Percentiles rank a stretch among this genome's conserved stretches.
Evolutionary conservation across 2,888 invertebrate species (phyloP).

Genomic region (Marronus borbonicus): DNA sequence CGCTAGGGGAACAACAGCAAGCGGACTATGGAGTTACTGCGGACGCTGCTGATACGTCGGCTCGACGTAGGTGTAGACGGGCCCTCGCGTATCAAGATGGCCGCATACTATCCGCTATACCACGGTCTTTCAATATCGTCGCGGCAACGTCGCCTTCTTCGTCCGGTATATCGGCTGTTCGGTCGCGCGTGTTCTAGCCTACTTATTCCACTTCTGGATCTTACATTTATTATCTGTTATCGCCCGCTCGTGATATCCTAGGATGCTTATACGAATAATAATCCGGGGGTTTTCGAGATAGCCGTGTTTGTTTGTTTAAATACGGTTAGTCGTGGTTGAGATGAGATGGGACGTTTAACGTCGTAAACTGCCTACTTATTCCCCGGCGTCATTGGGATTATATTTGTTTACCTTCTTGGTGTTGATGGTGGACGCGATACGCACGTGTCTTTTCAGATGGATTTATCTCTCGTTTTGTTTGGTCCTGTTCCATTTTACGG

Average conservation of each 20-base stretch:
- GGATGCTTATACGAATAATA: constrained; percentile 14
- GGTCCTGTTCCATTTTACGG: neutral
- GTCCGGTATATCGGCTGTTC: neutral
- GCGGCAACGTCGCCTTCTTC: constrained; percentile 6
- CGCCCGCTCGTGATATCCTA: neutral
- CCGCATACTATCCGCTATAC: neutral
- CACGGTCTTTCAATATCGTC: neutral
- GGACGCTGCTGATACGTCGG: constrained; percentile 35
- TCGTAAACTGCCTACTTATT: neutral
- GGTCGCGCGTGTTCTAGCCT: constrained; percentile 6
- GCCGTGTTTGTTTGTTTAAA: constrained; percentile 40
- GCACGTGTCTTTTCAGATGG: neutral
- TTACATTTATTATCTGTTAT: constrained; percentile 17
- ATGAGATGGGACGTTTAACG: neutral
- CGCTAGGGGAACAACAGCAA: neutral
- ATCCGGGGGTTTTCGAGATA: constrained; percentile 34
- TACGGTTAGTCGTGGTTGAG: constrained; percentile 22
- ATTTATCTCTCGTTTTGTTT: neutral
- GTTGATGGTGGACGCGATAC: constrained; percentile 4
- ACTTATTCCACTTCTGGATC: constrained; percentile 14
- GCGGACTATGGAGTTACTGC: constrained; percentile 33
- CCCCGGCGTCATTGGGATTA: neutral
- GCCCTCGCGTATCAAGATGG: constrained; percentile 45
- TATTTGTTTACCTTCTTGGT: constrained; percentile 2
- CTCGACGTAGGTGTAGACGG: constrained; percentile 47